phyloP scores from a whole-genome alignment of 37 sponge, comb jelly and placozoan species.

The Hexactinellida sp. region DNA sequence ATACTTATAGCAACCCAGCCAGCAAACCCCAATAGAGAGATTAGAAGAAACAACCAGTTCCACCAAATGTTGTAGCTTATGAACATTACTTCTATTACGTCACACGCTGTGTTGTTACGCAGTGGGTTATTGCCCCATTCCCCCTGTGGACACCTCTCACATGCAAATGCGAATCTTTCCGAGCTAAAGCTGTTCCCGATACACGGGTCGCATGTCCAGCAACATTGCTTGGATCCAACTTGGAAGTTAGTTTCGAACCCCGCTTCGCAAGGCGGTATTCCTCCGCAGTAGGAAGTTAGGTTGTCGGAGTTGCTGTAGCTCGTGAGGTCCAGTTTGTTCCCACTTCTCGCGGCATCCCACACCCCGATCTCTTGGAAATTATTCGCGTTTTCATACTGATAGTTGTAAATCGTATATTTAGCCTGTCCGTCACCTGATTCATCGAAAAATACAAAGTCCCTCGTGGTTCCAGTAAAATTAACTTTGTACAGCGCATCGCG shows the following conservation, averaged over 20 bases:
- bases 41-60: constrained; percentile 23
- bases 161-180: not conserved
- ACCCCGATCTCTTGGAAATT: constrained; percentile 23
- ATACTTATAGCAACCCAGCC: constrained; percentile 15
- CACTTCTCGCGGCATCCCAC: constrained; percentile 23
- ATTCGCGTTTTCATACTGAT: not conserved
- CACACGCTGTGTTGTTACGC: constrained; percentile 21
- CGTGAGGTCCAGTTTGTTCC: not conserved
- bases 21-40: constrained; percentile 25
- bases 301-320: not conserved
- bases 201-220: constrained; percentile 55
- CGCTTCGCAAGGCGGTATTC: constrained; percentile 16
- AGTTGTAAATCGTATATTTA: constrained; percentile 47
- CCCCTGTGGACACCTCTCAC: constrained; percentile 34
- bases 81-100: constrained; percentile 7
- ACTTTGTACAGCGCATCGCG: constrained; percentile 28
- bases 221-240: constrained; percentile 27
- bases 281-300: constrained; percentile 32
- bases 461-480: constrained; percentile 27
- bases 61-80: constrained; percentile 19
- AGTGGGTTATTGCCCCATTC: constrained; percentile 49
- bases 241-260: constrained; percentile 26
- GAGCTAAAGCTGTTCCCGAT: constrained; percentile 31
- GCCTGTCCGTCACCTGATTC: constrained; percentile 31
- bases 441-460: constrained; percentile 41